Conservation (phyloP, 2,797 vertebrate genomes). For the Bufotes viridis region DNA sequence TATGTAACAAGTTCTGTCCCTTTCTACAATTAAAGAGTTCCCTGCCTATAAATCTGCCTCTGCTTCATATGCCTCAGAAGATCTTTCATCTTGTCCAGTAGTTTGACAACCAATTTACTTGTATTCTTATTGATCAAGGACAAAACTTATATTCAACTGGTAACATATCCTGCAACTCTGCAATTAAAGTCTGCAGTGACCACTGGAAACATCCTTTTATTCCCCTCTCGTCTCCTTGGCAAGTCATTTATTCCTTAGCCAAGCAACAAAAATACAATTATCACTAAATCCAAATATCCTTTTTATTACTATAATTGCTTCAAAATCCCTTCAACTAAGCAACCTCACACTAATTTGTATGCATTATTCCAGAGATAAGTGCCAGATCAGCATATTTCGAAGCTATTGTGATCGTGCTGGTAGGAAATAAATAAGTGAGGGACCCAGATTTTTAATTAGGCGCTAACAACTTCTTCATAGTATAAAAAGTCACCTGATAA, state of each 20-base stretch:
- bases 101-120: conserved; percentile 47
- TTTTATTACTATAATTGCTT: conserved; percentile 58
- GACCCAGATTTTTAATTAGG: conserved; percentile 39
- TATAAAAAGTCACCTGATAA: conserved; percentile 49
- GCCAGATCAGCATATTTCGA: conserved; percentile 57
- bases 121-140: conserved; percentile 46
- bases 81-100: conserved; percentile 38
- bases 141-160: conserved; percentile 51
- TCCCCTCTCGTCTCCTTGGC: neutral
- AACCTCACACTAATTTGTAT: conserved; percentile 54
- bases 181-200: conserved; percentile 38
- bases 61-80: conserved; percentile 10
- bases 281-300: conserved; percentile 50
- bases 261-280: conserved; percentile 53
- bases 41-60: conserved; percentile 34
- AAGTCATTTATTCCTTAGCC: conserved; percentile 47
- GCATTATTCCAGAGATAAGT: conserved; percentile 49
- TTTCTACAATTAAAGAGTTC: conserved; percentile 7
- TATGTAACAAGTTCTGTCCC: conserved; percentile 6
- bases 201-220: conserved; percentile 18
- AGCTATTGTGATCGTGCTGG: conserved; percentile 42
- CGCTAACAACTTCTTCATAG: conserved; percentile 37
- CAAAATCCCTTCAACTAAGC: conserved; percentile 49
- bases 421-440: conserved; percentile 47
- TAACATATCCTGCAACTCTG: conserved; percentile 20